These are phyloP conservation scores for Monodelphis domestica DNA, from an alignment of 2,797 vertebrate species.

Conservation along the genomic window DNA sequence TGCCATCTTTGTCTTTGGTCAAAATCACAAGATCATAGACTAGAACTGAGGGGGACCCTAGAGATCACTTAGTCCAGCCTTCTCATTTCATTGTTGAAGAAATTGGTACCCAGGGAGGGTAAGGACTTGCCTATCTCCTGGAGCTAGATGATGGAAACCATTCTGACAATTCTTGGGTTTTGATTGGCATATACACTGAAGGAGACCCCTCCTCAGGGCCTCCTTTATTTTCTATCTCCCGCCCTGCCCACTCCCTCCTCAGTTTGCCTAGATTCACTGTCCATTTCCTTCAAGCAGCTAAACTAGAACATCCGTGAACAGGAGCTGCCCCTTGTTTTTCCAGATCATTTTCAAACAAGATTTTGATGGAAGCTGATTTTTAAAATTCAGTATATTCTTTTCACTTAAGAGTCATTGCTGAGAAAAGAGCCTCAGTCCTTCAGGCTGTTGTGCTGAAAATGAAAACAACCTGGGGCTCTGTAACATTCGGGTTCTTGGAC, in stretches of 20 bases:
- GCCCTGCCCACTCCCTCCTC: neutral
- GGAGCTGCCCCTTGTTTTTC: neutral
- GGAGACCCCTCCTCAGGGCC: neutral
- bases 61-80: neutral
- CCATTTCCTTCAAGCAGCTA: neutral
- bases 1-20: neutral
- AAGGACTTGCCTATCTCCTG: neutral
- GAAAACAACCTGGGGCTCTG: neutral
- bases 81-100: neutral
- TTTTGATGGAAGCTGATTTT: neutral
- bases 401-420: neutral
- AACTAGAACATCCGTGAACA: neutral
- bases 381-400: neutral
- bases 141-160: neutral
- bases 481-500: neutral
- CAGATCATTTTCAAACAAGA: neutral
- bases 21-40: neutral
- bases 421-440: neutral
- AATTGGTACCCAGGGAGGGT: neutral
- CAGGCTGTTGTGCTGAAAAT: neutral
- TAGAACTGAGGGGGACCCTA: neutral
- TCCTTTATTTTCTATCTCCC: neutral
- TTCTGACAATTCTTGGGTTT: neutral
- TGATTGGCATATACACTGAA: neutral
- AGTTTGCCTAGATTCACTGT: neutral